Conservation (phyloP, 2,113 vertebrate genomes). For the Sardina pilchardus region DNA sequence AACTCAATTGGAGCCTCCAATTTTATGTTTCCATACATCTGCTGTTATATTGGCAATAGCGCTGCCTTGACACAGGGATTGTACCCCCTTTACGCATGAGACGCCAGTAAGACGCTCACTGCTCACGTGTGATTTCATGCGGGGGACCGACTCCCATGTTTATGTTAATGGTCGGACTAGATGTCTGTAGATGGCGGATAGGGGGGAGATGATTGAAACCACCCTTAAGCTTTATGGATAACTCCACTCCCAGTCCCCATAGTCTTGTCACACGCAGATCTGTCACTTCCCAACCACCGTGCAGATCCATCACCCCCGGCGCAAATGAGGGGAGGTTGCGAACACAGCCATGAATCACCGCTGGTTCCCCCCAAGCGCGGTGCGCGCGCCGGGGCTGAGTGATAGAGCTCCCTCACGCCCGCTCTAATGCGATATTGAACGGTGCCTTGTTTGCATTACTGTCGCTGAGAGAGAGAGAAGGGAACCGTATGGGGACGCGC, state of each 20-base stretch:
- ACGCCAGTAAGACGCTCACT: not conserved
- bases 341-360: not conserved
- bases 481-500: not conserved
- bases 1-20: not conserved
- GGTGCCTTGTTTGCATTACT: slow-evolving; percentile 6
- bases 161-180: not conserved
- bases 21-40: not conserved
- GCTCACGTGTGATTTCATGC: not conserved
- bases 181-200: not conserved
- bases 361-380: not conserved
- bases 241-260: not conserved
- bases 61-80: not conserved
- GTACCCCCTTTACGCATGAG: not conserved
- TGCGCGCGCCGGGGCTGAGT: not conserved
- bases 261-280: not conserved
- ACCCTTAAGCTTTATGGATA: not conserved
- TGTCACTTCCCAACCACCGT: not conserved
- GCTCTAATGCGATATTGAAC: slow-evolving; percentile 9
- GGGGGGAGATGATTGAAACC: not conserved
- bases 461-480: not conserved
- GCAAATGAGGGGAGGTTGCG: not conserved
- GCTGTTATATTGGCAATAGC: not conserved
- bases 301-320: not conserved
- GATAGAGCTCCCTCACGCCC: not conserved
- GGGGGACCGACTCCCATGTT: not conserved